Evolutionary conservation across 2,888 invertebrate genomes (phyloP), one percentile per base, ranked within the genome.

Genomic region (Vesta saturnalis): DNA sequence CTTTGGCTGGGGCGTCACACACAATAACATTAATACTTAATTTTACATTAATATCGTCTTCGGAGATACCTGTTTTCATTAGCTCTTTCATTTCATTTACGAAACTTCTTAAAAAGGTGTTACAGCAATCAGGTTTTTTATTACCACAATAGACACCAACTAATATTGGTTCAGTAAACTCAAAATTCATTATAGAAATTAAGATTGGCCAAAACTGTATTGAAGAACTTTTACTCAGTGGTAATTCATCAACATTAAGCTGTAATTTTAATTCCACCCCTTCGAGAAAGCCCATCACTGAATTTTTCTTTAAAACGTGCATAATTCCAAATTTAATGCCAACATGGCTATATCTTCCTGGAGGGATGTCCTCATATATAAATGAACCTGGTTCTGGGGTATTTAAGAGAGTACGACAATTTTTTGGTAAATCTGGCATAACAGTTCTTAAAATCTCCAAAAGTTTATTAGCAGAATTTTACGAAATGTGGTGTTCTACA

Each of bases 201-300:
- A 46, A 46, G 12, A 46, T 14, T 14, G 46, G 46, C 46, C 46
- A 46, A 46, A 46, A 46, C 14, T 46, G 46, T 6, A 6, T 46
- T n/a, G 12, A 4, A n/a, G 46, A 46, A 46, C 46, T 46, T 46
- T 46, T 46, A 46, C 12, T 46, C 8, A 46, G 46, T 14, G 46
- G 46, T 46, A 46, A 46, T 6, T n/a, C 46, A 46, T 46, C 46
- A 46, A 46, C 14, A 46, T 46, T 46, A 46, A 46, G 30, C 30
- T 30, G 30, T 30, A 30, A 30, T 30, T 30, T 30, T 30, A 30
- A 30, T 30, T 30, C 30, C 10, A 10, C 30, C 30, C 30, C 30
- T 30, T 30, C 30, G 30, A 4, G 30, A 30, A 30, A 30, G 30
- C 30, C 10, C 30, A 6, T 30, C 30, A 30, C 30, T 30, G 30